Evolutionary conservation across 2,113 vertebrate genomes (phyloP), one percentile per base, ranked within the genome.

Genomic region (Onychorhynchus coronatus): DNA sequence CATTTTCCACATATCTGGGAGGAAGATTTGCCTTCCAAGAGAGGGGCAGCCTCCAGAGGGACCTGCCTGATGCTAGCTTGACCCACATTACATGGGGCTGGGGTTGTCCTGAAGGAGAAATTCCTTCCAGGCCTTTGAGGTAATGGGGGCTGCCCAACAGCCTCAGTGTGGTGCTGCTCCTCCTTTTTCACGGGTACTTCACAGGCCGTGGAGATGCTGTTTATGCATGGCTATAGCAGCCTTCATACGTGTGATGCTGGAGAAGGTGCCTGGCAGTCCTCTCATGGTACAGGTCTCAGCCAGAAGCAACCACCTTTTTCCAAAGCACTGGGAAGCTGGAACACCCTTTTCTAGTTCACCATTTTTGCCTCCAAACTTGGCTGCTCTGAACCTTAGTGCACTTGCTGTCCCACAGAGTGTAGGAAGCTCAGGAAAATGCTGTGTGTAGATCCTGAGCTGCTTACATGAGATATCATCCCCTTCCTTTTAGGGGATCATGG

Each of bases 1-100:
- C 16, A 30, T 27, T 74, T 16, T 41, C 4, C 1, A 1, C 8
- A 16, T 15, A 46, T 39, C 42, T 83, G 25, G 9, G 28, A 59
- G 41, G 15, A 86, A 56, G 23, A 5, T 14, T 59, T 61, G 17
- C n/a, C 42, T 87, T 74, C 13, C 39, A 30, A n/a, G 7, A 44
- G 61, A 37, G 31, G 17, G 6, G 11, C 8, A 52, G n/a, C 13
- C n/a, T 91, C 30, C 3, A 9, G 41, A 79, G 33, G 18, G 19
- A 56, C 31, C 24, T 59, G 42, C 16, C 49, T 68, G 2, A 0
- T 35, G 16, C 20, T 41, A 28, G 23, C 9, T 59, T 82, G 52
- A 59, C 17, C 8, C 7, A 33, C 9, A 35, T 5, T 33, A 47
- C 44, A 39, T 0, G 0, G 28, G 25, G 18, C 31, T 55, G 12